Base-by-base conservation (phyloP, 37 sponge, comb jelly and placozoan genomes). In the Petrosia ficiformis region DNA sequence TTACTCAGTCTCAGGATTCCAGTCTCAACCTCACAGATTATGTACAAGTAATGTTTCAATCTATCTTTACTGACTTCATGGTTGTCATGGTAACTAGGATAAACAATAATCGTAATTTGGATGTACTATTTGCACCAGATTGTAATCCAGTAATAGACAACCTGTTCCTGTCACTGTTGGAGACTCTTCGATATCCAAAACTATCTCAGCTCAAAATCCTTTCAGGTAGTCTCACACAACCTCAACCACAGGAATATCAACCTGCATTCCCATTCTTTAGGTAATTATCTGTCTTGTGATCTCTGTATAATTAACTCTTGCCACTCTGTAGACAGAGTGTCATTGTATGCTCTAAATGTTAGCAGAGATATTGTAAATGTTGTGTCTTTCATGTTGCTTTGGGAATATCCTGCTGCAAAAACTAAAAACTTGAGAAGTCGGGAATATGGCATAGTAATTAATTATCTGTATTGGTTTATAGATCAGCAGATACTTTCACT, bases 21-120 rank as follows among this genome's bases (percentile, higher is more conserved):
- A 90, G 83, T 33, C 56, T 90, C 57, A 90, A 77, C 79, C 77
- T 90, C 41, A 78, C 86, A 25, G 91, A 90, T 43, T 74, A 75
- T 21, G 73, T 94, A 28, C 82, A 90, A 68, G 73, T 65, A 26
- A 78, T 37, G 52, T 87, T 87, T 69, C 82, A 84, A 73, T 80
- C 57, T 66, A 75, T 83, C 0, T 84, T 90, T 59, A 76, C 78
- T 40, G 87, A 90, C 36, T 94, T 89, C 66, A 58, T 90, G 34
- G 74, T 87, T 57, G 80, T 76, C 72, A 84, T 94, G 87, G 16
- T 90, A 42, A 77, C 78, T 22, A 83, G 77, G 36, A 80, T 90
- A 40, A 94, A 87, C 39, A 71, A 87, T 22, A 68, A 69, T 42
- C 60, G 64, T 33, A 86, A 90, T 64, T 38, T 94, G 5, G 91